phyloP scores from a whole-genome alignment of 2,888 invertebrate genomes.

The Sisyra nigra region DNA sequence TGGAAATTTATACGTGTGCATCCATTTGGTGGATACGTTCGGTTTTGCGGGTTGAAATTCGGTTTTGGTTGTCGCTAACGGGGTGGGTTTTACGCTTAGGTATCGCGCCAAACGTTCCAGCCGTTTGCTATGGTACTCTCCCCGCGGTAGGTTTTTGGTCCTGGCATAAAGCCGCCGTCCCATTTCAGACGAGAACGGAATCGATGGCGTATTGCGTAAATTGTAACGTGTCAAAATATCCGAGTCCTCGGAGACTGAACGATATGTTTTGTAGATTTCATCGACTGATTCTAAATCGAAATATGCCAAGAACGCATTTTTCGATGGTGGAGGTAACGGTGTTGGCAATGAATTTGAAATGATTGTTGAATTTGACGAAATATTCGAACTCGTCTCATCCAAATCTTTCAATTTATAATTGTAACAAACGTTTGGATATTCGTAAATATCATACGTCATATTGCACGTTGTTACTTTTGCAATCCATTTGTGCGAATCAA shows the following conservation, averaged over 20 bases:
- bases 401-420: background rate
- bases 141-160: conserved; percentile 15
- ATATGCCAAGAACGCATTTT: background rate
- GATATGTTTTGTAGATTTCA: no score
- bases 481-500: background rate
- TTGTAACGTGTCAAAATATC: conserved; percentile 2
- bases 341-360: background rate
- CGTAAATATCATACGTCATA: conserved; percentile 4
- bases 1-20: conserved; percentile 1
- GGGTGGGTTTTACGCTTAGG: conserved; percentile 13
- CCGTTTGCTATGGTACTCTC: conserved; percentile 15
- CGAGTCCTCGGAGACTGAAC: no score
- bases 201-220: conserved; percentile 14
- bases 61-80: background rate
- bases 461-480: conserved; percentile 5
- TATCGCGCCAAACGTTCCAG: conserved; percentile 19
- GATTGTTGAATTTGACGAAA: background rate
- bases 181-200: conserved; percentile 22
- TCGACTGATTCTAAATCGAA: background rate
- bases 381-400: background rate
- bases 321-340: no score
- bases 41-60: background rate
- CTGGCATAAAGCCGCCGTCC: conserved; percentile 16
- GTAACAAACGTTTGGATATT: background rate
- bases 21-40: background rate